phyloP scores from a whole-genome alignment of 2,888 invertebrate species.

The Axea sp. region DNA sequence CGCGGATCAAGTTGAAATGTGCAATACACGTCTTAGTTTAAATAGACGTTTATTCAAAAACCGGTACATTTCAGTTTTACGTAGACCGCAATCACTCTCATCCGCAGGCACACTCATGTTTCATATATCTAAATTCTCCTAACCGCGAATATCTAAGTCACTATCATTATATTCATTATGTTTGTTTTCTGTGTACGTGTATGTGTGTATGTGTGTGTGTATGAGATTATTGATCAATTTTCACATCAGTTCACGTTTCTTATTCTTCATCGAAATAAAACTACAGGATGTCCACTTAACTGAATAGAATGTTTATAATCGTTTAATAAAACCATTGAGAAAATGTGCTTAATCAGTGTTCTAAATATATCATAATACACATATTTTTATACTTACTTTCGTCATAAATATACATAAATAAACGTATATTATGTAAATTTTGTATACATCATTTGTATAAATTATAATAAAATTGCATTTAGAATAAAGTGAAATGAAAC shows the following conservation, averaged over 20 bases:
- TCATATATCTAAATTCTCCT: constrained; percentile 58
- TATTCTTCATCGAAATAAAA: too few relatives aligned
- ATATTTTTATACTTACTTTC: too few relatives aligned
- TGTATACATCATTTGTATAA: too few relatives aligned
- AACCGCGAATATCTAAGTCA: constrained; percentile 33
- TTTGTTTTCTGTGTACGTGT: constrained; percentile 27
- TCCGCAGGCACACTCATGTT: constrained; percentile 65
- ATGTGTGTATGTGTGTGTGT: constrained; percentile 4
- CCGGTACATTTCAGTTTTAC: constrained; percentile 73
- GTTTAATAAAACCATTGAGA: too few relatives aligned
- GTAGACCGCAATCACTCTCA: constrained; percentile 52
- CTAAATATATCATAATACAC: too few relatives aligned
- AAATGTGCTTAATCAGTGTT: too few relatives aligned
- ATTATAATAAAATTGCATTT: too few relatives aligned
- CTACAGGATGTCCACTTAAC: background rate
- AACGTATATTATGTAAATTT: too few relatives aligned
- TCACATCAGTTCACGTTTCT: too few relatives aligned
- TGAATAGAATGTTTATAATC: too few relatives aligned
- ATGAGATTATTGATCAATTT: constrained; percentile 4
- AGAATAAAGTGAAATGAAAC: too few relatives aligned
- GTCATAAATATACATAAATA: too few relatives aligned
- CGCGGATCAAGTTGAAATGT: constrained; percentile 49
- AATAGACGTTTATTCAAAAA: constrained; percentile 78
- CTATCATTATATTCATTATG: constrained; percentile 37
- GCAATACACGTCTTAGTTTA: constrained; percentile 64